Conservation (phyloP, 2,888 invertebrate species). For the Xanthia togata region DNA sequence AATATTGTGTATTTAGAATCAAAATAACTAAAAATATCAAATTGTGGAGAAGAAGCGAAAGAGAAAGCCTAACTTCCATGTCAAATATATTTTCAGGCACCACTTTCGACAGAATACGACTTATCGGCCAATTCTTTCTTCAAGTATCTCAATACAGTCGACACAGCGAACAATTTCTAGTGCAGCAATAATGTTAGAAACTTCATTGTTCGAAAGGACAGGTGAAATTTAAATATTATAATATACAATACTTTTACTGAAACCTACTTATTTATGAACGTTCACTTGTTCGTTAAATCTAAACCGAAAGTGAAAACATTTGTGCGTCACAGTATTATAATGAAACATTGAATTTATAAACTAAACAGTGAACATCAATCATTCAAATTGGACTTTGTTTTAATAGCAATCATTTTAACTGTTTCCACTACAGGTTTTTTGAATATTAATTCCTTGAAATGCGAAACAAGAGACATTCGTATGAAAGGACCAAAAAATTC, state of each 20-base stretch:
- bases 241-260: constrained; percentile 59
- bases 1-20: background rate
- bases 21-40: background rate
- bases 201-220: constrained; percentile 57
- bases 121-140: background rate
- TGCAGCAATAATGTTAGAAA: constrained; percentile 55
- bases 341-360: constrained; percentile 46
- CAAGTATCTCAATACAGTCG: constrained; percentile 8
- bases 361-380: constrained; percentile 6
- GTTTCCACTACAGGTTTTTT: background rate
- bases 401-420: background rate
- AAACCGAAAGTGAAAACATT: constrained; percentile 63
- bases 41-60: background rate
- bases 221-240: constrained; percentile 66
- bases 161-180: constrained; percentile 34
- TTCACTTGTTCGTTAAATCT: constrained; percentile 47
- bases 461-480: background rate
- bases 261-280: constrained; percentile 55
- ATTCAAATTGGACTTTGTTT: constrained; percentile 32
- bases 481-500: background rate
- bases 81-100: constrained; percentile 13
- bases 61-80: constrained; percentile 22
- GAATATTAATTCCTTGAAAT: background rate
- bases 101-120: background rate
- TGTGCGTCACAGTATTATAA: constrained; percentile 38